These are phyloP conservation scores for Sorex araneus DNA, from an alignment of 2,113 vertebrate genomes.

Conservation along the genomic window DNA sequence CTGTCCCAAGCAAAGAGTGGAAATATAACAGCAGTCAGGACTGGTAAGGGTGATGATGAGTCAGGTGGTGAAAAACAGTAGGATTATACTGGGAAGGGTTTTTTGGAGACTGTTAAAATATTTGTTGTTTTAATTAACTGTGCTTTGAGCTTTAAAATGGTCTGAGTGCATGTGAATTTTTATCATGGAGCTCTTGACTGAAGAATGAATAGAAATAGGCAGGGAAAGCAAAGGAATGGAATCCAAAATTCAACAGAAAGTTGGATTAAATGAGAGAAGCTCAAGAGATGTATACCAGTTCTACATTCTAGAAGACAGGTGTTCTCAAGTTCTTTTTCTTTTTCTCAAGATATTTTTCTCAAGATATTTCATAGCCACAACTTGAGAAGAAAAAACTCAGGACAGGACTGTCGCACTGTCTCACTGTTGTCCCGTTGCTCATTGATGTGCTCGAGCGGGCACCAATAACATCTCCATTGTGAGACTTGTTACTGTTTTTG, in stretches of 20 bases:
- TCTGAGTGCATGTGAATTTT: neutral
- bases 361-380: too few species aligned
- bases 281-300: too few species aligned
- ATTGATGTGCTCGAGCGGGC: too few species aligned
- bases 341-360: too few species aligned
- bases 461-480: too few species aligned
- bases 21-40: neutral
- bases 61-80: too few species aligned
- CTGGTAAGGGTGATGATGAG: fast-evolving
- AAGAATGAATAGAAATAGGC: neutral
- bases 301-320: neutral
- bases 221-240: neutral
- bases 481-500: too few species aligned
- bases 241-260: neutral
- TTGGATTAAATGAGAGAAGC: neutral
- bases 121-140: neutral
- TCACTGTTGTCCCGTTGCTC: too few species aligned
- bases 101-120: neutral
- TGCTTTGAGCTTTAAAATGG: neutral
- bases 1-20: neutral
- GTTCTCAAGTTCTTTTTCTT: too few species aligned
- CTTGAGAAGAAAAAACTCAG: too few species aligned
- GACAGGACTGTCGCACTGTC: too few species aligned
- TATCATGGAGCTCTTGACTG: neutral
- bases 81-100: neutral